These are phyloP conservation scores for Pristionchus mayeri DNA, from an alignment of 2,888 invertebrate species.

Conservation along the genomic window DNA sequence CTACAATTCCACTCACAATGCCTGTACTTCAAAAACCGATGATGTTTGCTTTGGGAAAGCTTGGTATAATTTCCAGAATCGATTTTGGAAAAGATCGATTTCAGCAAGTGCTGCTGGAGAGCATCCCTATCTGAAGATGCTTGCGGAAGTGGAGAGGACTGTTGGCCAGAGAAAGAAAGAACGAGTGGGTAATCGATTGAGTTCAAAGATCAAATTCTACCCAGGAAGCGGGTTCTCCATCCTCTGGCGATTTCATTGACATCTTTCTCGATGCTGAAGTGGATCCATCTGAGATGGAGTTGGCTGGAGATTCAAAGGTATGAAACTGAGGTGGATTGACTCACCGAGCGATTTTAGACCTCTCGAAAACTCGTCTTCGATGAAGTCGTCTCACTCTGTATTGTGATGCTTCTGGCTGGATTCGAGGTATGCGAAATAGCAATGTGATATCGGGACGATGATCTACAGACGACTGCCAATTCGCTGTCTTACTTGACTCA, in stretches of 20 bases:
- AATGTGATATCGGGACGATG: constrained; percentile 68
- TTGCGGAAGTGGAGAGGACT: not conserved
- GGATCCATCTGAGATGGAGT: constrained; percentile 45
- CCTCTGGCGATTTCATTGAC: constrained; percentile 69
- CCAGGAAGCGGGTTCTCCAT: constrained; percentile 34
- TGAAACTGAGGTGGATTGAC: too few relatives aligned
- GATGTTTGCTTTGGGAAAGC: not conserved
- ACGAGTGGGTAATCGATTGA: not conserved
- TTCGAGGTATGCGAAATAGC: constrained; percentile 79
- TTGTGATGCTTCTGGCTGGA: constrained; percentile 71
- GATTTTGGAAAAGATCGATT: not conserved
- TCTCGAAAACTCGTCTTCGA: constrained; percentile 56
- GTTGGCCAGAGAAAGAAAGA: constrained; percentile 21
- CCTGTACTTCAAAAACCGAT: not conserved
- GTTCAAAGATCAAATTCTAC: not conserved
- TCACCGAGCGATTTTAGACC: not conserved
- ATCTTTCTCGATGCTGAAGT: constrained; percentile 68
- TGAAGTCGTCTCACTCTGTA: constrained; percentile 66
- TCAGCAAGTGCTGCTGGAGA: not conserved
- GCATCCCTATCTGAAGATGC: not conserved
- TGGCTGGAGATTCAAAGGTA: not conserved
- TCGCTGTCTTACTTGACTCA: constrained; percentile 45
- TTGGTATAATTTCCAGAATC: not conserved
- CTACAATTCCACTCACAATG: not conserved
- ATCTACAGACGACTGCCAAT: constrained; percentile 75